Evolutionary conservation across 2,888 invertebrate species (phyloP).

Genomic region (Agriopis marginaria): DNA sequence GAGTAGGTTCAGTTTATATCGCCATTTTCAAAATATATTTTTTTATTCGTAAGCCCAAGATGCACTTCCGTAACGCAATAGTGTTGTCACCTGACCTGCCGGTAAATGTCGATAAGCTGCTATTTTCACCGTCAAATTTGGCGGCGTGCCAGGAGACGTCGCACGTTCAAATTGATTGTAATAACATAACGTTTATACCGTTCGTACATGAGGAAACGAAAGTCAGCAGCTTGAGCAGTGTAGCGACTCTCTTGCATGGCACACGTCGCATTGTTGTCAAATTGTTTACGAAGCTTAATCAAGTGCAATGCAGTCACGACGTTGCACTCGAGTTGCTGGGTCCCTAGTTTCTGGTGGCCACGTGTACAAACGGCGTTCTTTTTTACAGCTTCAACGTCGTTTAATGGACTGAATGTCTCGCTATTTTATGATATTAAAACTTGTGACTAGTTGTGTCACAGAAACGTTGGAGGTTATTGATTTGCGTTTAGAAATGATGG

Average conservation of each 20-base stretch:
- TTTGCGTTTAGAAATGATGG: conserved; percentile 15
- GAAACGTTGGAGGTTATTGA: conserved; percentile 17
- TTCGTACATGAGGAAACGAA: background rate
- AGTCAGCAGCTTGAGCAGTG: background rate
- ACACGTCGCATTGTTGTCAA: background rate
- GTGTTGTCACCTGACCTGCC: conserved; percentile 63
- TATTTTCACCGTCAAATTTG: conserved; percentile 62
- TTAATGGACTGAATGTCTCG: conserved; percentile 29
- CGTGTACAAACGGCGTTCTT: conserved; percentile 16
- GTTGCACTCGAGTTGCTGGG: background rate
- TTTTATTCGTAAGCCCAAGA: conserved; percentile 2
- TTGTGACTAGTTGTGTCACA: conserved; percentile 17
- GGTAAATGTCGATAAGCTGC: conserved; percentile 66
- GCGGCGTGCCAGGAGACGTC: conserved; percentile 55
- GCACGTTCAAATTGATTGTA: conserved; percentile 44
- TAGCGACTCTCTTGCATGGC: background rate
- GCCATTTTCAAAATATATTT: background rate
- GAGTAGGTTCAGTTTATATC: background rate
- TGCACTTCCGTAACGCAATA: conserved; percentile 53
- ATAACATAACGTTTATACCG: conserved; percentile 34
- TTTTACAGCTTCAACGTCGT: conserved; percentile 43
- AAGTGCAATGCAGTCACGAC: background rate
- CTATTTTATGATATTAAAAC: conserved; percentile 18
- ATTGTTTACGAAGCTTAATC: no score
- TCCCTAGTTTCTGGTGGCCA: background rate